Evolutionary conservation across 2,888 invertebrate genomes (phyloP), one percentile per base, ranked within the genome.

Genomic region (Melieria picta): DNA sequence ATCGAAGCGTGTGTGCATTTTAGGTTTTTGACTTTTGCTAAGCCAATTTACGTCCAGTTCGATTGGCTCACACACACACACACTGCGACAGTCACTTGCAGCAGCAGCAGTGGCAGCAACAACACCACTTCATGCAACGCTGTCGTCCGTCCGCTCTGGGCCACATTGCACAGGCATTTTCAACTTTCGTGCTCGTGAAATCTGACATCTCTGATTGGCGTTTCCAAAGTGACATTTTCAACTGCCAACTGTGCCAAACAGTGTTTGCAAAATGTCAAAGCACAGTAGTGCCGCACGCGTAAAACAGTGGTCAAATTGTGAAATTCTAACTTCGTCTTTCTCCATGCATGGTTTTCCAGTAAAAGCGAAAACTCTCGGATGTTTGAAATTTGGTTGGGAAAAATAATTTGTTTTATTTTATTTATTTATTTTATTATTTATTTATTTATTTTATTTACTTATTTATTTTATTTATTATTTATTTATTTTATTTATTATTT

Each of bases 1-100:
- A 73, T 77, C 72, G 80, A 72, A 50, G 64, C 72, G 76, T 74
- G 75, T 80, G 58, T 58, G 48, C 58, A 58, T 77, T 69, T 69
- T 69, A 56, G 55, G 63, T 47, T 63, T 69, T 69, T 69, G 62
- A 69, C 69, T 69, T 69, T 69, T 56, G 48, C 69, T 69, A 69
- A 69, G 69, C 63, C 69, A 69, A 69, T 69, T 69, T 63, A 42
- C 63, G 69, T 69, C 69, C 69, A 69, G 42, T 56, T 69, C 69
- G 43, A 69, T 69, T 69, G 69, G 7, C 16, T 58, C 13, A 7
- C 62, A 42, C 11, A n/a, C 47, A 13, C 48, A 62, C 48, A 46
- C 62, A 62, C 13, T 16, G 46, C 11, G 3, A n/a, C 43, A 10
- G 10, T n/a, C 6, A 10, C 42, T 62, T 50, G 48, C 30, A 30